A percentile compares a stretch with the other conserved stretches of the same genome.
Evolutionary conservation across 2,888 invertebrate species (phyloP).

Genomic region (Eilema griseolum): DNA sequence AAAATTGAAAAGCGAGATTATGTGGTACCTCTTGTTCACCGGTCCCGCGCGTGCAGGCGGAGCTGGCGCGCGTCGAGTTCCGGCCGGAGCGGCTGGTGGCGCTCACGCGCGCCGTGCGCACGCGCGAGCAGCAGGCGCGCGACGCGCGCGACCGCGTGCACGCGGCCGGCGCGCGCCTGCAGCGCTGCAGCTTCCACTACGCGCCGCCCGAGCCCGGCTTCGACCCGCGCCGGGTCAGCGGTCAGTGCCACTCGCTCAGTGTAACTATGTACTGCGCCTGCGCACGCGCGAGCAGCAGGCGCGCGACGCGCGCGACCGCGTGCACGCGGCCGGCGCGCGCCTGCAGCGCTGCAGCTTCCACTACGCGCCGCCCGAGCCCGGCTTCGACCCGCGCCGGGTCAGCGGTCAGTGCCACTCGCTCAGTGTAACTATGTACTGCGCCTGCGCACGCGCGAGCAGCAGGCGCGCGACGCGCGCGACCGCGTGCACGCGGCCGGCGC

Average conservation of each 20-base stretch:
- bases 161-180: slow-evolving; percentile 79
- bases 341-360: slow-evolving; percentile 89
- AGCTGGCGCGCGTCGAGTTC: slow-evolving; percentile 86
- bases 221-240: slow-evolving; percentile 68
- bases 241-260: no score
- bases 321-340: slow-evolving; percentile 70
- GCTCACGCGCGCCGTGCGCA: slow-evolving; percentile 79
- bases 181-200: slow-evolving; percentile 90
- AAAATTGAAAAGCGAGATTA: no score
- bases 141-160: slow-evolving; percentile 66
- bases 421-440: no score
- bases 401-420: no score
- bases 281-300: slow-evolving; percentile 35
- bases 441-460: no score
- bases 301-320: slow-evolving; percentile 77
- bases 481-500: no score
- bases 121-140: slow-evolving; percentile 83
- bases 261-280: no score
- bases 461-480: no score
- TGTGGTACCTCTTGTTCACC: no score
- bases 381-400: slow-evolving; percentile 91
- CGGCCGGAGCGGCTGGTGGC: slow-evolving; percentile 87
- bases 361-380: slow-evolving; percentile 91
- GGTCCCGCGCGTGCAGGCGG: slow-evolving; percentile 66
- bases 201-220: slow-evolving; percentile 92